Base-by-base conservation (phyloP, 2,888 invertebrate genomes). In the Scaptomyza parva region DNA sequence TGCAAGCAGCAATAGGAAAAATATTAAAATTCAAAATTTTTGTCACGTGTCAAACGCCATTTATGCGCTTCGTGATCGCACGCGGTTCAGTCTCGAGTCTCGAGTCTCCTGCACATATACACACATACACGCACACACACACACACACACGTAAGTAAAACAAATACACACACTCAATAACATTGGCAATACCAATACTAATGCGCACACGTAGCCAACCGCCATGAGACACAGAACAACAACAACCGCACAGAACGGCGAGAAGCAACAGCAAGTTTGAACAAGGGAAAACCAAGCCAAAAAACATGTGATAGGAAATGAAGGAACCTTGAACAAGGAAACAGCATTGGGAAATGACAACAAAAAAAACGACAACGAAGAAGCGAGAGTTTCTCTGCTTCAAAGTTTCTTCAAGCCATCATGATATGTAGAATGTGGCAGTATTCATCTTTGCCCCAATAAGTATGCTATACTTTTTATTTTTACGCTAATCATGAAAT, bases 41-140 rank as follows among this genome's bases (percentile, higher is more conserved):
- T 77, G 83, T 84, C 83, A 87, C 83, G 88, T 87, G 88, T 84
- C 83, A 84, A 84, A 87, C 75, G 83, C 83, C 83, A 84, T 84
- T 84, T 84, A 87, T 84, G 83, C 83, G 83, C 83, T 85, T 70
- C 88, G 83, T 84, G 83, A 84, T 84, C 88, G 86, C 74, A 85
- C 70, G 76, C 82, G 67, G 71, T 68, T 64, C 35, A 52, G 53
- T 26, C 51, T 28, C 35, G 18, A 37, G 53, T 26, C 51, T 28
- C 35, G 18, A 37, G 40, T 30, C 74, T 20, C 54, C 44, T 50
- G 17, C 26, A 60, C 47, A 43, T 60, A 40, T n/a, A 30, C 44
- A 47, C 52, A 50, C 41, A 52, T 12, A 45, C 44, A 44, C 24
- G 47, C 6, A 43, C 28, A 28, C 20, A 22, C 11, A 59, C 37